Conservation (phyloP, 2,888 invertebrate species). For the Nomada hirtipes region DNA sequence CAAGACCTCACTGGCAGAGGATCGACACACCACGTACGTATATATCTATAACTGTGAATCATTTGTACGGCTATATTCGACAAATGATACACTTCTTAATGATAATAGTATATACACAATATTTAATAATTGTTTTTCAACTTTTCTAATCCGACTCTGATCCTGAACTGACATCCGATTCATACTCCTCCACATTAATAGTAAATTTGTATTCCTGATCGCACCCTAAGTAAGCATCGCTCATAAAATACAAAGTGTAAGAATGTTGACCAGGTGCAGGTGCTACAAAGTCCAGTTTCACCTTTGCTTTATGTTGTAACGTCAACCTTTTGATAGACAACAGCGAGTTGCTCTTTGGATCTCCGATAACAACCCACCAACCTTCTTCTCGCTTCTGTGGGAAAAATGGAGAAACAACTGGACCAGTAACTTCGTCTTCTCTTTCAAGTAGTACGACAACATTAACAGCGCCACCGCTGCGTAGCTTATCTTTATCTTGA, state of each 20-base stretch:
- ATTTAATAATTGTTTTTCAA: background rate
- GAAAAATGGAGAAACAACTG: slow-evolving; percentile 99
- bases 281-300: slow-evolving; percentile 96
- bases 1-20: no score
- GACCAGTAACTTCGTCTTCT: slow-evolving; percentile 98
- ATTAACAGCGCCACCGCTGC: slow-evolving; percentile 92
- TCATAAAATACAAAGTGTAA: slow-evolving; percentile 99
- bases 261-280: slow-evolving; percentile 94
- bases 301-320: slow-evolving; percentile 95
- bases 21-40: no score
- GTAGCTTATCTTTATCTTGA: slow-evolving; percentile 90
- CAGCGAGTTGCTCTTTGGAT: slow-evolving; percentile 96
- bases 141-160: slow-evolving; percentile 86
- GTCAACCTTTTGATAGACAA: slow-evolving; percentile 98
- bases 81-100: no score
- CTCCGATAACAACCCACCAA: slow-evolving; percentile 99
- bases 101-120: background rate
- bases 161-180: slow-evolving; percentile 86
- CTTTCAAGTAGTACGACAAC: slow-evolving; percentile 96
- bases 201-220: slow-evolving; percentile 99
- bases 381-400: slow-evolving; percentile 97
- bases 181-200: slow-evolving; percentile 92
- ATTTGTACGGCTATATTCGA: no score
- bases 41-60: no score
- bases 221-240: slow-evolving; percentile 99